phyloP scores from a whole-genome alignment of 2,888 invertebrate species.

The Standfussiana lucernea region DNA sequence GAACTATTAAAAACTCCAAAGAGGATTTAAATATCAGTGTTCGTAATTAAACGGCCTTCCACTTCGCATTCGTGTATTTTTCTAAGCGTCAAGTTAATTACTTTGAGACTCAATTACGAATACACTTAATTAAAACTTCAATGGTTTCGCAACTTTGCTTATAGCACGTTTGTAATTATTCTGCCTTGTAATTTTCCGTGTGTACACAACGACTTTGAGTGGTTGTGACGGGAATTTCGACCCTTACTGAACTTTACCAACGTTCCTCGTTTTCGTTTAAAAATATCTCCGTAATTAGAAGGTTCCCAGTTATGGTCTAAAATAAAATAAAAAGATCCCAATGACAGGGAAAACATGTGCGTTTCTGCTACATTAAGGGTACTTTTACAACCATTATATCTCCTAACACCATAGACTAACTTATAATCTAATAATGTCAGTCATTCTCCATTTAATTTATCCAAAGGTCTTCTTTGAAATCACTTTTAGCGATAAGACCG shows the following conservation, averaged over 20 bases:
- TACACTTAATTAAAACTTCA: conserved; percentile 64
- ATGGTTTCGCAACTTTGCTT: conserved; percentile 36
- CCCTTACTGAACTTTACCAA: not conserved
- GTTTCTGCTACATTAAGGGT: too few species aligned
- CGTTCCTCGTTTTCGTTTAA: not conserved
- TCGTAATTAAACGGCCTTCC: conserved; percentile 11
- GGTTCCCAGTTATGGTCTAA: too few species aligned
- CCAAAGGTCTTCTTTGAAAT: not conserved
- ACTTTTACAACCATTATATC: too few species aligned
- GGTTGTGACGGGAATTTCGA: not conserved
- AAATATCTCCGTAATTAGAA: too few species aligned
- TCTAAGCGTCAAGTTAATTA: conserved; percentile 56
- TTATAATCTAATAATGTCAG: not conserved
- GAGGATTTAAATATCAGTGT: conserved; percentile 20
- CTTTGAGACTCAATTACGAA: conserved; percentile 52
- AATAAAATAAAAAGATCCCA: too few species aligned
- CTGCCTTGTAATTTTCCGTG: conserved; percentile 44
- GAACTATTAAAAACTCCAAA: conserved; percentile 6
- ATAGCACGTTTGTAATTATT: conserved; percentile 40
- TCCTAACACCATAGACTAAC: not conserved
- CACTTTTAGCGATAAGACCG: not conserved
- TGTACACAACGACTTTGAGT: conserved; percentile 18
- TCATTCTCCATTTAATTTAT: not conserved
- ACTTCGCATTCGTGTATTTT: conserved; percentile 47
- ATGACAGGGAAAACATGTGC: too few species aligned